phyloP scores from a whole-genome alignment of 2,113 vertebrate genomes.

The Aythya baeri region DNA sequence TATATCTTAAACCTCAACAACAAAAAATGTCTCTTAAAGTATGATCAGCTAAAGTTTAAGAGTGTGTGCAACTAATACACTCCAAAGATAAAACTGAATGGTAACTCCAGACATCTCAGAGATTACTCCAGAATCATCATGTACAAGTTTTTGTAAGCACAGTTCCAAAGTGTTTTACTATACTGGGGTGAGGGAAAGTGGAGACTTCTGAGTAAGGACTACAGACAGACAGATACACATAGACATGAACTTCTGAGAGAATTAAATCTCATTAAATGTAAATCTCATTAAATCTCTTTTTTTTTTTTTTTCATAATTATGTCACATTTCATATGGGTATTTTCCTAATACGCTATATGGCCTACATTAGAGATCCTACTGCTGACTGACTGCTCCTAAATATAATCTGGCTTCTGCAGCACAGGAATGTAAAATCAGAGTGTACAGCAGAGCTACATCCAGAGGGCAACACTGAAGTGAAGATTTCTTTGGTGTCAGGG shows the following conservation, averaged over 20 bases:
- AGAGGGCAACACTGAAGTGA: neutral
- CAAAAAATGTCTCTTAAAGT: neutral
- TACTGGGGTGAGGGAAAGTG: neutral
- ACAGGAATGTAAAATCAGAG: neutral
- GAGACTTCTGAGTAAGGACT: neutral
- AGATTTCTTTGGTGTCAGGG: neutral
- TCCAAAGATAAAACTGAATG: neutral
- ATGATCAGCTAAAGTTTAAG: neutral
- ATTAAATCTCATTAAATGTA: neutral
- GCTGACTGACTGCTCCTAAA: neutral
- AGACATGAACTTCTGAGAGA: neutral
- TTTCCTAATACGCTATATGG: neutral
- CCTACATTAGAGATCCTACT: neutral
- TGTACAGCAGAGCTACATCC: neutral
- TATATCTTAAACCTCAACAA: neutral
- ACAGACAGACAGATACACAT: neutral
- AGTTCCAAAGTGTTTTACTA: neutral
- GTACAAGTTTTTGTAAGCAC: neutral
- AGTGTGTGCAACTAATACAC: neutral
- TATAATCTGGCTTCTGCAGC: neutral
- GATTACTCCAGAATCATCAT: neutral
- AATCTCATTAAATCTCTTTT: neutral
- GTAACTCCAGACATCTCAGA: neutral
- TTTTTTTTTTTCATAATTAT: neutral
- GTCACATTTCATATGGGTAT: neutral